Conservation (phyloP, 2,888 invertebrate genomes). For the Lydus trimaculatus region DNA sequence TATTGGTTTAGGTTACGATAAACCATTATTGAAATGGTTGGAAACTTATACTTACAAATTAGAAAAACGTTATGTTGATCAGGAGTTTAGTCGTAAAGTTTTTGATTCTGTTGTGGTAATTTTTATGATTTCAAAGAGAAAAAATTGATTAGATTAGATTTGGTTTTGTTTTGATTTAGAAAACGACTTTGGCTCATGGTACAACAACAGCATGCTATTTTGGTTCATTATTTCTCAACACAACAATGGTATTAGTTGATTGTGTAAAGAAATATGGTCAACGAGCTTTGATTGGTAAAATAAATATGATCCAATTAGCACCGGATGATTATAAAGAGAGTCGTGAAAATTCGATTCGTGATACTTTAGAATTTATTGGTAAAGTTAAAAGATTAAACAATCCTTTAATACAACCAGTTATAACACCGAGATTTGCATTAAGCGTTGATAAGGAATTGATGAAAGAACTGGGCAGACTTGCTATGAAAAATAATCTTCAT, state of each 20-base stretch:
- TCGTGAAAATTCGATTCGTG: slow-evolving; percentile 67
- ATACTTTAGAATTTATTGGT: slow-evolving; percentile 70
- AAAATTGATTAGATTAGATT: not conserved
- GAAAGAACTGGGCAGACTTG: slow-evolving; percentile 71
- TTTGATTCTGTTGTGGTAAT: slow-evolving; percentile 83
- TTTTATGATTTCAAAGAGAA: not conserved
- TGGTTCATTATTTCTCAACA: slow-evolving; percentile 77
- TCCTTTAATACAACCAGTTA: slow-evolving; percentile 75
- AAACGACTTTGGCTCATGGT: slow-evolving; percentile 75
- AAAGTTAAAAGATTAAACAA: slow-evolving; percentile 68
- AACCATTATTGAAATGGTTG: slow-evolving; percentile 84
- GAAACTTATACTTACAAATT: slow-evolving; percentile 85
- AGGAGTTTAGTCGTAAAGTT: slow-evolving; percentile 71
- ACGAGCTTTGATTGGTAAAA: slow-evolving; percentile 87
- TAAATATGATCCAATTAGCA: slow-evolving; percentile 74
- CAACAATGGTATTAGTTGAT: slow-evolving; percentile 75
- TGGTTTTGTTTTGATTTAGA: slow-evolving; percentile 62
- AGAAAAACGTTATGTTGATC: slow-evolving; percentile 75
- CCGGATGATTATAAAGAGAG: slow-evolving; percentile 69
- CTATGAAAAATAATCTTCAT: slow-evolving; percentile 70
- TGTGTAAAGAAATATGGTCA: slow-evolving; percentile 74
- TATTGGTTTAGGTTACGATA: slow-evolving; percentile 82
- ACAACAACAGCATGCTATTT: slow-evolving; percentile 92
- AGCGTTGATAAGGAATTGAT: slow-evolving; percentile 79
- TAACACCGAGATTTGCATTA: slow-evolving; percentile 87